These are phyloP conservation scores for Phodopus roborovskii DNA, from an alignment of 2,113 vertebrate genomes.

Conservation along the genomic window DNA sequence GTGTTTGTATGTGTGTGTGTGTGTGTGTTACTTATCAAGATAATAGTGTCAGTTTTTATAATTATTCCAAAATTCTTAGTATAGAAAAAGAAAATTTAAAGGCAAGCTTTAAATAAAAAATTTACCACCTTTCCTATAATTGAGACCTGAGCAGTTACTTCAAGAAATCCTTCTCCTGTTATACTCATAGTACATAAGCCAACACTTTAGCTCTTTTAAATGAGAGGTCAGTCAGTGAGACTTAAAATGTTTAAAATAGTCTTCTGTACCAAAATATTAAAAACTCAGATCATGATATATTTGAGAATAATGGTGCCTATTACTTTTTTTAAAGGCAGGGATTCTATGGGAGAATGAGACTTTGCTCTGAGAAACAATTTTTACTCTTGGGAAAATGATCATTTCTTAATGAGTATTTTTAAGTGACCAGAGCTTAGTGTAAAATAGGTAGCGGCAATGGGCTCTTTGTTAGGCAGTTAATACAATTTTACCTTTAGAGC, in stretches of 20 bases:
- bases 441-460: not conserved
- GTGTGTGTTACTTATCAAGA: constrained; percentile 47
- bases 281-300: constrained; percentile 37
- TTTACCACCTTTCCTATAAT: constrained; percentile 64
- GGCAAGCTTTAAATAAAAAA: constrained; percentile 64
- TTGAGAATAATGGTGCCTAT: constrained; percentile 28
- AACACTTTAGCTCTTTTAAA: constrained; percentile 37
- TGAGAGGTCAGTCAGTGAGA: constrained; percentile 19
- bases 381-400: constrained; percentile 62
- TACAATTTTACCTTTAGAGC: constrained; percentile 24
- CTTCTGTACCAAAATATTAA: constrained; percentile 18
- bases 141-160: constrained; percentile 35
- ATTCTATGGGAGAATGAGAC: constrained; percentile 42
- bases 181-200: not conserved
- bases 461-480: not conserved
- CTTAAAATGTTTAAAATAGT: constrained; percentile 61
- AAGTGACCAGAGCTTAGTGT: not conserved
- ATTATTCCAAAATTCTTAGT: constrained; percentile 12
- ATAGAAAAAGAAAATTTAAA: constrained; percentile 68
- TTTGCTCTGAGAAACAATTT: constrained; percentile 38
- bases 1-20: too few species aligned
- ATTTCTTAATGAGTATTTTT: constrained; percentile 73
- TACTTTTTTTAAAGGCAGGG: not conserved
- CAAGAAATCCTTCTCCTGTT: constrained; percentile 20
- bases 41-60: constrained; percentile 67